These are phyloP conservation scores for Hartigia nigra DNA, from an alignment of 2,888 invertebrate genomes.

Conservation along the genomic window DNA sequence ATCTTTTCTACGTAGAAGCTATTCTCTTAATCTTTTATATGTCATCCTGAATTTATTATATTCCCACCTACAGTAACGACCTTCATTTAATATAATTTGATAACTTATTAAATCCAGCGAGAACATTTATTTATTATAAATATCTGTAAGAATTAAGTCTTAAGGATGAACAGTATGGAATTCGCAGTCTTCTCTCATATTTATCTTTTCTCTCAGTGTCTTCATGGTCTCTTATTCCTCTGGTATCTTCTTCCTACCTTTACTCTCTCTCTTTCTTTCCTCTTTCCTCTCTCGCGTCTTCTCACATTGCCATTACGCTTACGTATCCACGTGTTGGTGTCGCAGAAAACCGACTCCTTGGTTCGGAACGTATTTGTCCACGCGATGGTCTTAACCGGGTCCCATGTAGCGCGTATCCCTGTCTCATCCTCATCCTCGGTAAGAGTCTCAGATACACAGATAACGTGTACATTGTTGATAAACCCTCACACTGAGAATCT, in stretches of 20 bases:
- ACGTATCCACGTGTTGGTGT: not conserved
- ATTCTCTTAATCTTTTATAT: not conserved
- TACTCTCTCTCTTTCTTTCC: constrained; percentile 28
- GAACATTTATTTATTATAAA: not conserved
- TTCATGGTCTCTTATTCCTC: not conserved
- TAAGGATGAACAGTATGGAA: not conserved
- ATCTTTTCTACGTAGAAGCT: not conserved
- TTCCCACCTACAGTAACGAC: not conserved
- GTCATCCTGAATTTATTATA: not conserved
- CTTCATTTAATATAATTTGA: not conserved
- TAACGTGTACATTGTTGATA: not conserved
- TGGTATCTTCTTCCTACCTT: not conserved
- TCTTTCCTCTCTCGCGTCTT: not conserved
- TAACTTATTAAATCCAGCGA: not conserved
- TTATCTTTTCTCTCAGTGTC: not conserved
- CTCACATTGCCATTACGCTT: not conserved
- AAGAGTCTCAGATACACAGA: not conserved
- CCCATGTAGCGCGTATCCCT: constrained; percentile 17
- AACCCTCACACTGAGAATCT: not conserved
- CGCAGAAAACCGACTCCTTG: not conserved
- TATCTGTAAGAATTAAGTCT: not conserved
- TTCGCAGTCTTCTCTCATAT: not conserved
- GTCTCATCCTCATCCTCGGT: constrained; percentile 22
- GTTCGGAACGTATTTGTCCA: constrained; percentile 38
- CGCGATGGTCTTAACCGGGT: constrained; percentile 35